Conservation (phyloP, 35 echinoderm and acorn worm species). For the Eucidaris tribuloides region DNA sequence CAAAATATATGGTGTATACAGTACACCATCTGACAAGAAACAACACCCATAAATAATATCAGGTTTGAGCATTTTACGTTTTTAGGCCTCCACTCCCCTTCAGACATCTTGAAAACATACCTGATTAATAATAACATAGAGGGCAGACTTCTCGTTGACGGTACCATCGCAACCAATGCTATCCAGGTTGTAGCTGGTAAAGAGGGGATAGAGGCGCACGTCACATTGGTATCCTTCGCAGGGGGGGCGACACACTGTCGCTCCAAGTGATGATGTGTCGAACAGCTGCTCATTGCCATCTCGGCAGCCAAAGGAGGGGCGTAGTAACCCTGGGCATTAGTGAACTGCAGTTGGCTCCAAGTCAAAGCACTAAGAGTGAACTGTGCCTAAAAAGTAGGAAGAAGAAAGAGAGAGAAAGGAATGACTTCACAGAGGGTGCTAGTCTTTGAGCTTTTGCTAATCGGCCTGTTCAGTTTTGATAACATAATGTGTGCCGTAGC, state of each 20-base stretch:
- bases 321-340: constrained; percentile 83
- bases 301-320: constrained; percentile 69
- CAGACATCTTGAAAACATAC: constrained; percentile 40
- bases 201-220: constrained; percentile 84
- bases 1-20: not conserved
- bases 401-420: too few relatives aligned
- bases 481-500: too few relatives aligned
- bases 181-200: constrained; percentile 76
- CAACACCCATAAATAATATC: not conserved
- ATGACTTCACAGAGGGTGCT: too few relatives aligned
- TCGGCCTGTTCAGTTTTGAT: too few relatives aligned
- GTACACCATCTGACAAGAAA: not conserved
- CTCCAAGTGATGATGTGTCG: constrained; percentile 77
- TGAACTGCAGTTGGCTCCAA: too few relatives aligned
- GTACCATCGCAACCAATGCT: constrained; percentile 70
- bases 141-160: constrained; percentile 72
- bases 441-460: too few relatives aligned
- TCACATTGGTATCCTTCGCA: constrained; percentile 73
- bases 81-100: too few relatives aligned
- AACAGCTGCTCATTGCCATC: constrained; percentile 61
- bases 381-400: too few relatives aligned
- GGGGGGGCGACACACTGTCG: constrained; percentile 44
- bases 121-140: constrained; percentile 82
- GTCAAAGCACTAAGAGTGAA: not conserved
- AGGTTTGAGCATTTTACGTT: not conserved